Percentiles rank a stretch among this genome's conserved stretches.
These are phyloP conservation scores for Dendronephthya gigantea DNA, from an alignment of 64 coral and sea anemone species.

Conservation along the genomic window DNA sequence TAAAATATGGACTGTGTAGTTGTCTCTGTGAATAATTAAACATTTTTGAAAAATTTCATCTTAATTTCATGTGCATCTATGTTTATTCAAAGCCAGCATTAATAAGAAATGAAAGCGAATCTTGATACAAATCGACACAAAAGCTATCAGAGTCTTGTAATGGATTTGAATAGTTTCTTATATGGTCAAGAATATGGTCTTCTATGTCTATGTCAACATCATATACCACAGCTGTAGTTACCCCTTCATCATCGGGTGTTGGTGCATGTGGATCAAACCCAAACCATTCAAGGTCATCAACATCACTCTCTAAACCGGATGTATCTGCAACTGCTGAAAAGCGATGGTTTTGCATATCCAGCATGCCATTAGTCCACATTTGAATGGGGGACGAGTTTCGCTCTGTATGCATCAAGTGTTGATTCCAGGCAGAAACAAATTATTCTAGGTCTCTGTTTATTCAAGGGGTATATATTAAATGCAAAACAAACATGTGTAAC, in stretches of 20 bases:
- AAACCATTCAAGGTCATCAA: constrained; percentile 39
- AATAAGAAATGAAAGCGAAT: not conserved
- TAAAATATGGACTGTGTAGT: too few species aligned
- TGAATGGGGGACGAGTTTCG: constrained; percentile 20
- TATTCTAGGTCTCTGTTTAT: constrained; percentile 16
- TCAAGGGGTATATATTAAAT: constrained; percentile 11
- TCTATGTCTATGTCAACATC: not conserved
- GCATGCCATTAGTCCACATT: constrained; percentile 47
- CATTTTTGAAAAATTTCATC: too few species aligned
- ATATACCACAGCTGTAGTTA: not conserved
- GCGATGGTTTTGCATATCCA: constrained; percentile 6
- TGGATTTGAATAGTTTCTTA: not conserved
- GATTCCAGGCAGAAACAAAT: constrained; percentile 3
- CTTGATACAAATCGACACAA: not conserved
- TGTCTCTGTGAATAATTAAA: too few species aligned
- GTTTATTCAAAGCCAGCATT: too few species aligned
- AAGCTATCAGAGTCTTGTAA: not conserved
- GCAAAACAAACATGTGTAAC: constrained; percentile 18
- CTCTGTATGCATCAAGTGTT: constrained; percentile 25
- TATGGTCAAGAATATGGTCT: not conserved
- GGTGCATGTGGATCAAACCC: constrained; percentile 18
- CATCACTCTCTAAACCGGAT: not conserved
- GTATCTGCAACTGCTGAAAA: constrained; percentile 25
- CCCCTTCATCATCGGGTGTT: not conserved
- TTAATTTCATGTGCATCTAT: too few species aligned